Evolutionary conservation across 1,140 invertebrate species (phyloP).

Genomic region (Pteromalus puparum): DNA sequence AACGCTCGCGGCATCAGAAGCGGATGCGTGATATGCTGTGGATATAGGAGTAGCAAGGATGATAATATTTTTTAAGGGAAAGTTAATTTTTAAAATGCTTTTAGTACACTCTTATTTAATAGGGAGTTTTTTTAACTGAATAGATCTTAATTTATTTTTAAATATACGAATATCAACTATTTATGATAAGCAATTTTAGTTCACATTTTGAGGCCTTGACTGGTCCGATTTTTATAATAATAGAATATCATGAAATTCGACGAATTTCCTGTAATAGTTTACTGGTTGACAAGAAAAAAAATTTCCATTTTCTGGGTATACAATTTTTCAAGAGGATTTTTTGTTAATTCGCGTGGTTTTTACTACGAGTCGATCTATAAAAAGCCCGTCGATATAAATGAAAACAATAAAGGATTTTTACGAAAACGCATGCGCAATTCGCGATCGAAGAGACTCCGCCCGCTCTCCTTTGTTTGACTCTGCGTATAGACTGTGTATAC

Average conservation of each 20-base stretch:
- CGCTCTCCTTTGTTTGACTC: slow-evolving; percentile 33
- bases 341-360: not conserved
- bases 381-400: not conserved
- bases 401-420: not conserved
- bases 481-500: too few species aligned
- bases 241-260: too few species aligned
- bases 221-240: too few species aligned
- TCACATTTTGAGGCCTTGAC: too few species aligned
- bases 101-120: not conserved
- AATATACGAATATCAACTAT: too few species aligned
- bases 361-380: not conserved
- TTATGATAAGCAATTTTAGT: too few species aligned
- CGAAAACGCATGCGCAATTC: slow-evolving; percentile 46
- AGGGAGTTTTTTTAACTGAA: too few species aligned
- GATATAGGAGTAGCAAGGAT: not conserved
- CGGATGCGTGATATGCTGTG: not conserved
- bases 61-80: not conserved
- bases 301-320: not conserved
- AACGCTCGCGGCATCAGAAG: not conserved
- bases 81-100: not conserved
- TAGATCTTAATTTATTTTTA: too few species aligned
- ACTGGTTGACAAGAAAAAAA: not conserved
- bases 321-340: not conserved
- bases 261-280: not conserved
- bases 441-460: slow-evolving; percentile 44